phyloP scores from a whole-genome alignment of 2,113 vertebrate species.

The Phylloscopus trochilus region DNA sequence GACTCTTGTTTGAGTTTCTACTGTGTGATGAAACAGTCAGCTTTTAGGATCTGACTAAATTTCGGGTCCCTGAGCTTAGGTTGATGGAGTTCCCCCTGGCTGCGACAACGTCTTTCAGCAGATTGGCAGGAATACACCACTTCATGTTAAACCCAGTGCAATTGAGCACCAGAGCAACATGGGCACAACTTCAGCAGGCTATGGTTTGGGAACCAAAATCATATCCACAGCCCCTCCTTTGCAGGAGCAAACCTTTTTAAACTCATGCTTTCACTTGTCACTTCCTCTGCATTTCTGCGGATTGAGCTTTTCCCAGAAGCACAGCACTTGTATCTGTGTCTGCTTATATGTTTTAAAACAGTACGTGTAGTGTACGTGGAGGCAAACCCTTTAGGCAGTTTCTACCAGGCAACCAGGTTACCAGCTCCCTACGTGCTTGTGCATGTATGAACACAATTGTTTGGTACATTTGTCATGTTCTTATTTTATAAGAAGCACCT shows the following conservation, averaged over 20 bases:
- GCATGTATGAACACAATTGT: background rate
- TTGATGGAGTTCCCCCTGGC: background rate
- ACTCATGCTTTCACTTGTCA: background rate
- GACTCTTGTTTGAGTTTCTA: background rate
- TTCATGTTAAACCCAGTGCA: background rate
- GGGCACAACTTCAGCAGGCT: background rate
- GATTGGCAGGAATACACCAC: background rate
- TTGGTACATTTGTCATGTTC: background rate
- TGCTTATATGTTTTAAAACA: background rate
- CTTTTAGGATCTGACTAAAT: background rate
- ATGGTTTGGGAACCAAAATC: background rate
- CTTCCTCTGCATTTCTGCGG: background rate
- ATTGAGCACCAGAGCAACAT: background rate
- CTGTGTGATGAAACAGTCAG: background rate
- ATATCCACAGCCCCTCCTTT: background rate
- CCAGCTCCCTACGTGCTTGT: background rate
- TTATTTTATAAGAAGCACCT: background rate
- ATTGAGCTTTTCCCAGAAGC: background rate
- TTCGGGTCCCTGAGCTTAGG: background rate
- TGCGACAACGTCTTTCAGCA: background rate
- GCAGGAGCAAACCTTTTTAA: background rate
- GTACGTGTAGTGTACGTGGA: background rate
- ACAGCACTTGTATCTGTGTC: background rate
- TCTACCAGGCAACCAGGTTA: background rate
- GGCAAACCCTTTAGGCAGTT: background rate